Evolutionary conservation across 2,797 vertebrate species (phyloP).

Genomic region (Clarias platycephalus): DNA sequence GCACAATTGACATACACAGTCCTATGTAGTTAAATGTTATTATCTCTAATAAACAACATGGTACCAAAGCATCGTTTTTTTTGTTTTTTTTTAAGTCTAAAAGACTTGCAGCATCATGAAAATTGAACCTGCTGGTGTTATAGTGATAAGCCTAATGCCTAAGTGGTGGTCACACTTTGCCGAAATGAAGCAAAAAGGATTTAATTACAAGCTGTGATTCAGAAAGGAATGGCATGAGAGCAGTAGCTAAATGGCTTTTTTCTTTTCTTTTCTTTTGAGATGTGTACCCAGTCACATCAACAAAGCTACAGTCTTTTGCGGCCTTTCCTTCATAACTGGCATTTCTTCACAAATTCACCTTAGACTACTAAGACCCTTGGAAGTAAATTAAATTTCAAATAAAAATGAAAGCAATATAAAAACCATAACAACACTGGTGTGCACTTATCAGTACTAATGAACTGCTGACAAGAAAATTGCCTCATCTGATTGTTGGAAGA

Average conservation of each 20-base stretch:
- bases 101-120: not conserved
- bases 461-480: conserved; percentile 24
- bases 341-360: not conserved
- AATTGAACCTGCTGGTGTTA: not conserved
- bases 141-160: not conserved
- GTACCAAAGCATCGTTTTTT: not conserved
- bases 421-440: not conserved
- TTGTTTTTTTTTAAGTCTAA: too few relatives aligned
- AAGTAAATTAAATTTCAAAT: not conserved
- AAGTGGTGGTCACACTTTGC: not conserved
- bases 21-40: not conserved
- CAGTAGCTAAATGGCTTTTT: not conserved
- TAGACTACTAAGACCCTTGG: not conserved
- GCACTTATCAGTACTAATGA: not conserved
- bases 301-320: not conserved
- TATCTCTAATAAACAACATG: not conserved
- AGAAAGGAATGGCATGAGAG: not conserved
- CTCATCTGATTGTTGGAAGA: conserved; percentile 14
- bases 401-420: not conserved
- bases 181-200: not conserved
- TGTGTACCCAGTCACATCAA: not conserved
- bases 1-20: not conserved
- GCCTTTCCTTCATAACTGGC: not conserved
- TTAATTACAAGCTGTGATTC: not conserved
- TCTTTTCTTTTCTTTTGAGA: not conserved